A percentile compares a stretch with the other conserved stretches of the same genome.
Conservation (phyloP, 1,140 invertebrate genomes). For the Rhizoglyphus robini region DNA sequence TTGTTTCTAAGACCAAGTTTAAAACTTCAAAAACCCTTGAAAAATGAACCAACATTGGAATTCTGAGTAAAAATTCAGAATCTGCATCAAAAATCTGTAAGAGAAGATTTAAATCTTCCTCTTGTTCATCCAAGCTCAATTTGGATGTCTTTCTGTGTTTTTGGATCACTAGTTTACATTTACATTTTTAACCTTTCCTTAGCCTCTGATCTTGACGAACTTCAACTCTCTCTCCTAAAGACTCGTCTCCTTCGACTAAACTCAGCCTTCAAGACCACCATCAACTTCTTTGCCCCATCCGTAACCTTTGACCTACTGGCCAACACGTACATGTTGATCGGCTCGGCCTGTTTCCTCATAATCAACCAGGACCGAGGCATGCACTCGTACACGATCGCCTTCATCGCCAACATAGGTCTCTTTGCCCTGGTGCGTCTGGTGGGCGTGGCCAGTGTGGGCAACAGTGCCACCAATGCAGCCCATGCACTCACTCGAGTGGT, state of each 20-base stretch:
- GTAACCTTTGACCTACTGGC: background rate
- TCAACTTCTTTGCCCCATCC: background rate
- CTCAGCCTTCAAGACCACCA: background rate
- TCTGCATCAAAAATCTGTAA: too few relatives aligned
- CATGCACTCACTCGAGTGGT: background rate
- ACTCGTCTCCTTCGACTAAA: background rate
- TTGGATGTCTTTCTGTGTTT: too few relatives aligned
- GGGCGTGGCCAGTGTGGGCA: background rate
- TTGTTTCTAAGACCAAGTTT: too few relatives aligned
- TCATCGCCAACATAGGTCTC: background rate
- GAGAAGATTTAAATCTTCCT: too few relatives aligned
- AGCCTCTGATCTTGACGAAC: slow-evolving; percentile 3
- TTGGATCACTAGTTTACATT: too few relatives aligned
- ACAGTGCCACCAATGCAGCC: background rate
- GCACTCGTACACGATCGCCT: background rate
- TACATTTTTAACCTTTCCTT: too few relatives aligned
- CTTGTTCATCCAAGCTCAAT: too few relatives aligned
- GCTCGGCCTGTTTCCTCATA: background rate
- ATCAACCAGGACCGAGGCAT: background rate
- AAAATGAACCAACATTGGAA: too few relatives aligned
- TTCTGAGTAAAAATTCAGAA: too few relatives aligned
- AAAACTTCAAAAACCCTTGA: too few relatives aligned
- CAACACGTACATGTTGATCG: background rate
- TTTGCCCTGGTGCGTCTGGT: background rate
- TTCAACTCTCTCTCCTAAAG: background rate